Percentiles rank a stretch among this genome's conserved stretches.
These are phyloP conservation scores for Drosophila borealis DNA, from an alignment of 2,888 invertebrate species.

Conservation along the genomic window DNA sequence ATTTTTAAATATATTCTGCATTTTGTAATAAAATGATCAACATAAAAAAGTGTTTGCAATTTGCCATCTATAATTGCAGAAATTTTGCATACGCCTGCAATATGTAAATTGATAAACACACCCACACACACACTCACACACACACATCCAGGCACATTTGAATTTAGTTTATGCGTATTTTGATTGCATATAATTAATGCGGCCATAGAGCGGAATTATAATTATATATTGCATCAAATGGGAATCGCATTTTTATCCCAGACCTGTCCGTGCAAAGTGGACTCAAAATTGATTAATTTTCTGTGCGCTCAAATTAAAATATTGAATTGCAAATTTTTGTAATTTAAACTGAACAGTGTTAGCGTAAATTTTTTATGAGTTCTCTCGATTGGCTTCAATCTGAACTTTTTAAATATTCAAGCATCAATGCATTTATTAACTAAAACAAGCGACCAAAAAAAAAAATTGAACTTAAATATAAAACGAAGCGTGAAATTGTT, in stretches of 20 bases:
- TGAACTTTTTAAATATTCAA: constrained; percentile 9
- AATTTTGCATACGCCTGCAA: constrained; percentile 24
- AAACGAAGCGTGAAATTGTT: constrained; percentile 15
- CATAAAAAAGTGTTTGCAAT: constrained; percentile 23
- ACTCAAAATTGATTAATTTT: constrained; percentile 56
- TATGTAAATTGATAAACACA: constrained; percentile 60
- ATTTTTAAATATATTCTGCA: background rate
- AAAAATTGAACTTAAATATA: background rate
- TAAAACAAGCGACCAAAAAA: constrained; percentile 7
- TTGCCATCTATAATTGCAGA: constrained; percentile 39
- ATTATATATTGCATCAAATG: constrained; percentile 54
- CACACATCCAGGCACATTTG: constrained; percentile 1
- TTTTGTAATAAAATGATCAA: constrained; percentile 5
- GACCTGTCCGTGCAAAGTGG: constrained; percentile 15
- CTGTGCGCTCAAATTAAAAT: constrained; percentile 18
- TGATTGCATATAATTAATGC: constrained; percentile 62
- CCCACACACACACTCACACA: constrained; percentile 2
- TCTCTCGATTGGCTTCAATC: constrained; percentile 1
- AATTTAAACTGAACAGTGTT: background rate
- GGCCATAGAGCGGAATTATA: constrained; percentile 45
- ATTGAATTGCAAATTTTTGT: constrained; percentile 38
- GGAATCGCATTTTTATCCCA: constrained; percentile 40
- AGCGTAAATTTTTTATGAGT: no score
- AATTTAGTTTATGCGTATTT: constrained; percentile 15
- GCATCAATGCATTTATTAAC: constrained; percentile 19